Base-by-base conservation (phyloP, 2,797 vertebrate genomes). In the Megalops cyprinoides region DNA sequence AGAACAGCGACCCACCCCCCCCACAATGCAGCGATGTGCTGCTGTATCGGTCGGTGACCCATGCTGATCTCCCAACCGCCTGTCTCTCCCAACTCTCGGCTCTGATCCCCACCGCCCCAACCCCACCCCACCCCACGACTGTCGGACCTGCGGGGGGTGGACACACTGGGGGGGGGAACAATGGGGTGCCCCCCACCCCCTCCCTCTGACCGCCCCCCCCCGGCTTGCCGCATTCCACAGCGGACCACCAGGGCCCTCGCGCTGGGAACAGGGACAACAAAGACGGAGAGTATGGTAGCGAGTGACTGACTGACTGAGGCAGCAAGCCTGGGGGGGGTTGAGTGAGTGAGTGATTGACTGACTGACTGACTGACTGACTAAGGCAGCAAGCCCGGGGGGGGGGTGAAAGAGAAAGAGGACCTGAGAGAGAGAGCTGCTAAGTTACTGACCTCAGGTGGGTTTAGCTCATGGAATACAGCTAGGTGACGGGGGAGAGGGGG, bases 161-260 rank as follows among this genome's bases (percentile, higher is more conserved):
- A 89, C 92, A 93, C 94, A 95, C 91, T 93, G 95, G 97, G 96
- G 89, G 89, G n/a, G 90, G 90, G 95, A 97, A 98, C 96, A 99
- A 98, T 98, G 94, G 95, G 94, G 91, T 84, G 60, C 82, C 37
- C 48, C 71, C 79, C 93, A 93, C 81, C 94, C 93, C 95, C 95
- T 92, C 93, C n/a, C n/a, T n/a, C n/a, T n/a, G n/a, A n/a, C n/a
- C n/a, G 60, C 82, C 37, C 48, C 37, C 48, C 93, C 93, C 81
- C 94, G 93, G 94, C 95, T 92, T 93, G 92, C 91, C 89, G 86
- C 95, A 96, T 95, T 97, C 96, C 96, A 92, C 92, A 94, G 91
- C 84, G 94, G 97, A 97, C 97, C 97, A 98, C 97, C 97, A 98
- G 96, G 96, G 96, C 31, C 62, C 34, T 34, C 62, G 37, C 62